Base-by-base conservation (phyloP, 1,140 invertebrate genomes). In the Spodoptera litura region DNA sequence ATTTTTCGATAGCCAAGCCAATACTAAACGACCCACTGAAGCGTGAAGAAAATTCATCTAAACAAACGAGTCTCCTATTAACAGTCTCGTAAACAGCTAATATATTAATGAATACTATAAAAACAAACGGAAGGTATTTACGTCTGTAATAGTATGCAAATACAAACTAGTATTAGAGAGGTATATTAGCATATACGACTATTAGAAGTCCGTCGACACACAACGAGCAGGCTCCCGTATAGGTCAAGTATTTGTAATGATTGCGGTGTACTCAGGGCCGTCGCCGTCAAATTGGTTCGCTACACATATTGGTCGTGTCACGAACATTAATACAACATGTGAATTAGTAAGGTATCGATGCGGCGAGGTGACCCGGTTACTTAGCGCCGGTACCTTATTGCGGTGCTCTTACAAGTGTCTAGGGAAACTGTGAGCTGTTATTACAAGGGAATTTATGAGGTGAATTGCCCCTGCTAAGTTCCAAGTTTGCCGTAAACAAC, bases 391-490 rank as follows among this genome's bases (percentile, higher is more conserved):
- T 82, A 85, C 87, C 87, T 91, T 91, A 91, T 86, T 90, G 87
- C 84, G 83, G 83, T 85, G 83, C 83, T 88, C 83, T 87, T 89
- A 92, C 91, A 93, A 92, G 91, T 92, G 89, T 92, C 93, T 93
- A 79, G 88, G 89, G 91, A 89, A 90, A 89, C 90, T 92, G 87
- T 82, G 86, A 91, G 88, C 89, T 93, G 90, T 93, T 93, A 93
- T 94, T 93, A 93, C 91, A 90, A 70, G 81, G 81, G 87, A 92
- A 94, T 93, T 94, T 94, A 94, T 89, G 86, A 88, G 85, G 82
- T 88, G 88, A 91, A 94, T 89, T 91, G 89, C 87, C 83, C 84
- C 80, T 84, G 81, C 81, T 89, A 86, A 90, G 86, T 90, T 93
- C 87, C 85, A 87, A 92, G 88, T 91, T 93, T 87, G 83, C 82